These are phyloP conservation scores for Tribolium castaneum DNA, from an alignment of 1,140 invertebrate genomes.

Conservation along the genomic window DNA sequence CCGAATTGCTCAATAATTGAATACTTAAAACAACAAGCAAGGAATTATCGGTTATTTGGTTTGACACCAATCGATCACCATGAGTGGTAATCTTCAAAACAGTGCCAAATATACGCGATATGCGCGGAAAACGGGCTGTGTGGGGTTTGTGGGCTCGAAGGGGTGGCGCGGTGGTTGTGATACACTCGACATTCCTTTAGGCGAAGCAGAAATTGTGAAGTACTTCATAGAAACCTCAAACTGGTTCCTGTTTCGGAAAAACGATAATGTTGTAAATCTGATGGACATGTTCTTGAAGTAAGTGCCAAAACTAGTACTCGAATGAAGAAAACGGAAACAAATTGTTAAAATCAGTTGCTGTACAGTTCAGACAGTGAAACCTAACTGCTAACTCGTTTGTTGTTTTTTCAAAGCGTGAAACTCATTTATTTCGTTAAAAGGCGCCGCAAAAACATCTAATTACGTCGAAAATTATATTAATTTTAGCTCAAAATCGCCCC, in stretches of 20 bases:
- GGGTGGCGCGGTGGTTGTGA: constrained; percentile 28
- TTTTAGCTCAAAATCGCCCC: too few relatives aligned
- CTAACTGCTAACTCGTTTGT: too few relatives aligned
- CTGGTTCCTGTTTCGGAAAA: constrained; percentile 57
- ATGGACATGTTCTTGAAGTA: constrained; percentile 52
- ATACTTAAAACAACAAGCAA: not conserved
- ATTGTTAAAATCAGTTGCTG: too few relatives aligned
- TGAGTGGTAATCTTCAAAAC: constrained; percentile 1
- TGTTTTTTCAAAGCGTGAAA: too few relatives aligned
- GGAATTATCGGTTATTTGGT: not conserved
- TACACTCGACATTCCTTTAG: constrained; percentile 50
- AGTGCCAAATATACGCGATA: constrained; percentile 42
- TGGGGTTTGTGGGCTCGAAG: constrained; percentile 39
- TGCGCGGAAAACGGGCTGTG: constrained; percentile 49
- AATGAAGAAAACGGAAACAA: too few relatives aligned
- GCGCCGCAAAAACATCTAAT: too few relatives aligned
- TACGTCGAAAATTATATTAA: too few relatives aligned
- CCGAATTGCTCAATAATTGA: not conserved
- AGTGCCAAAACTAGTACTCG: not conserved
- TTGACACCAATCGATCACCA: not conserved
- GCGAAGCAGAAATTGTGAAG: constrained; percentile 49
- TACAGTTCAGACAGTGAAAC: too few relatives aligned
- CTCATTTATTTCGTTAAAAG: too few relatives aligned
- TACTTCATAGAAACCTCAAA: constrained; percentile 58
- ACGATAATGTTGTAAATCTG: constrained; percentile 45